Percentiles rank a stretch among this genome's conserved stretches.
These are phyloP conservation scores for Pseudomugil gertrudae DNA, from an alignment of 2,797 vertebrate species.

Conservation along the genomic window DNA sequence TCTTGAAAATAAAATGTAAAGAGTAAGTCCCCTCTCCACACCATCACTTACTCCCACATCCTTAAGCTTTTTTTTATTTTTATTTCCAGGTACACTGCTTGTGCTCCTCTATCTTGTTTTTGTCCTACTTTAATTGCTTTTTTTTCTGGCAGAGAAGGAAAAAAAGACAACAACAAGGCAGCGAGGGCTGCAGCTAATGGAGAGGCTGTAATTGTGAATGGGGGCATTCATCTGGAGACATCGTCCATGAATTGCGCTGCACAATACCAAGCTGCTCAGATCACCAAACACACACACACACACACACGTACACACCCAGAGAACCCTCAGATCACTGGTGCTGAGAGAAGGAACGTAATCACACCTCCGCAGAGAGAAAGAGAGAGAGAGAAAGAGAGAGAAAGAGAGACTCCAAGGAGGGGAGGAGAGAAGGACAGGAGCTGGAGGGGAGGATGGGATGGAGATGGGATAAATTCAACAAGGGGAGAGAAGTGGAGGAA, in stretches of 20 bases:
- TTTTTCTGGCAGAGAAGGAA: slow-evolving; percentile 64
- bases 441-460: slow-evolving; percentile 30
- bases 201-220: slow-evolving; percentile 83
- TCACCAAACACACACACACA: slow-evolving; percentile 63
- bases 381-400: slow-evolving; percentile 51
- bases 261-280: slow-evolving; percentile 80
- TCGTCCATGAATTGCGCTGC: slow-evolving; percentile 73
- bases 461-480: slow-evolving; percentile 41
- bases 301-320: slow-evolving; percentile 35
- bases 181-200: slow-evolving; percentile 75
- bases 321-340: slow-evolving; percentile 69
- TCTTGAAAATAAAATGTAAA: slow-evolving; percentile 40
- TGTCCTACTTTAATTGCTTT: slow-evolving; percentile 81
- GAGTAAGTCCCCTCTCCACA: slow-evolving; percentile 31
- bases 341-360: slow-evolving; percentile 78
- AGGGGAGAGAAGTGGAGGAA: slow-evolving; percentile 39
- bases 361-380: slow-evolving; percentile 70
- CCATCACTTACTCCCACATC: slow-evolving; percentile 26
- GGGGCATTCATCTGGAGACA: slow-evolving; percentile 81
- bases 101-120: slow-evolving; percentile 72
- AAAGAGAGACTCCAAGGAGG: slow-evolving; percentile 49
- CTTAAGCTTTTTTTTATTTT: slow-evolving; percentile 33
- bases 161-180: slow-evolving; percentile 75
- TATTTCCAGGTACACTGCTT: slow-evolving; percentile 67
- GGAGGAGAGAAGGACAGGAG: slow-evolving; percentile 51